A percentile compares a stretch with the other conserved stretches of the same genome.
These are phyloP conservation scores for Erythrolamprus reginae DNA, from an alignment of 2,113 vertebrate species.

Conservation along the genomic window DNA sequence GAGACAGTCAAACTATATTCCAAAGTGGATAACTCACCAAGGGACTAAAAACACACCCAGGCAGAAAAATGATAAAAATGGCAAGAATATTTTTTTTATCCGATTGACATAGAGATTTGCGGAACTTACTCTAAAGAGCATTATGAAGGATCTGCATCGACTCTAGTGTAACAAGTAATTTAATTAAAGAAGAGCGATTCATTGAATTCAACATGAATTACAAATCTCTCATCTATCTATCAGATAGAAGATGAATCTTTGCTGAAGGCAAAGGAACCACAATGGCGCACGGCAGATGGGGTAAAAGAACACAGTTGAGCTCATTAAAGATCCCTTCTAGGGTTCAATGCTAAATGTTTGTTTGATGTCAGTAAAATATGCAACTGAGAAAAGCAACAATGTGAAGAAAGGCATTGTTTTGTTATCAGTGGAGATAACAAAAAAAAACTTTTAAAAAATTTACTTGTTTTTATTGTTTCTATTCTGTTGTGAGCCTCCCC, in stretches of 20 bases:
- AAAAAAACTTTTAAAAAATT: not conserved
- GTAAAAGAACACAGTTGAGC: not conserved
- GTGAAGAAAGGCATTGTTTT: not conserved
- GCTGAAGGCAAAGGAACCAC: not conserved
- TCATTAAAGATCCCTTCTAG: not conserved
- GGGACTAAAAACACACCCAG: not conserved
- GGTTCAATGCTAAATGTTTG: not conserved
- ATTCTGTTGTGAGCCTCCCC: too few species aligned
- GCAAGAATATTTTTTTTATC: not conserved
- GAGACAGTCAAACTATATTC: not conserved
- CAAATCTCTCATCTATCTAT: not conserved
- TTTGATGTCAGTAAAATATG: not conserved
- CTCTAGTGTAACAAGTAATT: not conserved
- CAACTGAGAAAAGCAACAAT: not conserved
- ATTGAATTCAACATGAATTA: not conserved
- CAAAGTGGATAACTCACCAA: not conserved
- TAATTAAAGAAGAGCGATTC: not conserved
- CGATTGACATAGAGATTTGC: not conserved
- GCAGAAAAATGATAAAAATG: not conserved
- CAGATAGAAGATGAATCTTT: not conserved
- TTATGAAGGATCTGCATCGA: not conserved
- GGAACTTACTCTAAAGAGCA: not conserved
- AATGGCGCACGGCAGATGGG: not conserved
- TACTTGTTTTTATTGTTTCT: too few species aligned
- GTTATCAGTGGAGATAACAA: not conserved